phyloP scores from a whole-genome alignment of 2,888 invertebrate genomes.

The Cephus pulcher region DNA sequence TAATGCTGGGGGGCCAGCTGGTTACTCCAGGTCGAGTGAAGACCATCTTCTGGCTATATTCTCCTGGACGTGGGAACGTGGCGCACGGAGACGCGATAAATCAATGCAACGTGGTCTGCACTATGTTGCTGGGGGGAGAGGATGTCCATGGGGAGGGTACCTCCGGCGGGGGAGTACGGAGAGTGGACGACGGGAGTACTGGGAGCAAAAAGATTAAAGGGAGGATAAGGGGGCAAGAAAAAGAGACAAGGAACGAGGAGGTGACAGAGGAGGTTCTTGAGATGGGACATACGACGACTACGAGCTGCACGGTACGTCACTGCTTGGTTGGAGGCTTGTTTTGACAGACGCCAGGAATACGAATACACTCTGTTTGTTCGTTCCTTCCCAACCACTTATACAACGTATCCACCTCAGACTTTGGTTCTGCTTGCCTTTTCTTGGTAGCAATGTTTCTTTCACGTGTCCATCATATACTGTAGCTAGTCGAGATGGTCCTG shows the following conservation, averaged over 20 bases:
- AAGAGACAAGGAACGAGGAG: not conserved
- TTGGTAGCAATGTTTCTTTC: constrained; percentile 5
- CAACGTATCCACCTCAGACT: constrained; percentile 11
- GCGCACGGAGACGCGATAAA: constrained; percentile 5
- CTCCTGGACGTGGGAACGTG: not conserved
- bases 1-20: not conserved
- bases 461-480: not conserved
- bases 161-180: not conserved
- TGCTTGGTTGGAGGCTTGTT: constrained; percentile 40
- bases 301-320: not conserved
- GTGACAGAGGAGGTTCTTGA: constrained; percentile 6
- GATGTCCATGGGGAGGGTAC: not conserved
- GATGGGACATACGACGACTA: not conserved
- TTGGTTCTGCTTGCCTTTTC: constrained; percentile 10
- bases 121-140: not conserved
- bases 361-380: constrained; percentile 44
- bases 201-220: not conserved
- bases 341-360: constrained; percentile 54
- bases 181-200: not conserved
- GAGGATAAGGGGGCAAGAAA: constrained; percentile 12
- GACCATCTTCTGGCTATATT: not conserved
- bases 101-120: constrained; percentile 5
- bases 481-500: not conserved
- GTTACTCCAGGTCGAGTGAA: not conserved
- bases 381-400: constrained; percentile 39